Base-by-base conservation (phyloP, 2,888 invertebrate genomes). In the Agrotis puta region DNA sequence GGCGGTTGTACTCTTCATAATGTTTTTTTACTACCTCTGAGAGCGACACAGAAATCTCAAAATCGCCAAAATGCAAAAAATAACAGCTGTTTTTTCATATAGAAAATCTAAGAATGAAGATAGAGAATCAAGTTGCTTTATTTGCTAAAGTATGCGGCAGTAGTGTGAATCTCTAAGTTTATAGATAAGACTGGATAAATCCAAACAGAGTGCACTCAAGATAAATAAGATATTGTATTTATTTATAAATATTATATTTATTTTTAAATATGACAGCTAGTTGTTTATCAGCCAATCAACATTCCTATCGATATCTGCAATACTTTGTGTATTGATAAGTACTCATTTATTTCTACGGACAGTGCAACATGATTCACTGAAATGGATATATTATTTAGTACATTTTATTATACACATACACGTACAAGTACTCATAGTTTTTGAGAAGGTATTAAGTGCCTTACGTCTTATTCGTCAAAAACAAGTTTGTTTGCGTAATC, bases 191-290 rank as follows among this genome's bases (percentile, higher is more conserved):
- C 24, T 24, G 20, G 16, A 48, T n/a, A 53, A 5, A 45, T 45
- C 53, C 16, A 14, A 27, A 11, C 47, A 7, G 22, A 56, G n/a
- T 69, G 39, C 47, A 70, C 18, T 69, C 13, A 56, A 43, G 47
- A 70, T 51, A 51, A 50, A 20, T 24, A 48, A 69, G 24, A 48
- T 68, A 5, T n/a, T n/a, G n/a, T n/a, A n/a, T 45, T 4, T 53
- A 62, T 70, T 61, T 20, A 59, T 74, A 57, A 20, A 50, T 50
- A 27, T 47, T n/a, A n/a, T n/a, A n/a, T 45, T 4, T 53, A 62
- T 70, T 61, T 20, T 54, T 74, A 57, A 20, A 50, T 50, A 27
- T 47, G 54, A 20, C 27, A 11, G 27, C 9, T 6, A 33, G n/a
- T 20, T 6, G 33, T 51, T 63, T 63, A 76, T 58, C 69, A 43